Percentiles rank a stretch among this genome's conserved stretches.
These are phyloP conservation scores for Tinea pellionella DNA, from an alignment of 2,888 invertebrate genomes.

Conservation along the genomic window DNA sequence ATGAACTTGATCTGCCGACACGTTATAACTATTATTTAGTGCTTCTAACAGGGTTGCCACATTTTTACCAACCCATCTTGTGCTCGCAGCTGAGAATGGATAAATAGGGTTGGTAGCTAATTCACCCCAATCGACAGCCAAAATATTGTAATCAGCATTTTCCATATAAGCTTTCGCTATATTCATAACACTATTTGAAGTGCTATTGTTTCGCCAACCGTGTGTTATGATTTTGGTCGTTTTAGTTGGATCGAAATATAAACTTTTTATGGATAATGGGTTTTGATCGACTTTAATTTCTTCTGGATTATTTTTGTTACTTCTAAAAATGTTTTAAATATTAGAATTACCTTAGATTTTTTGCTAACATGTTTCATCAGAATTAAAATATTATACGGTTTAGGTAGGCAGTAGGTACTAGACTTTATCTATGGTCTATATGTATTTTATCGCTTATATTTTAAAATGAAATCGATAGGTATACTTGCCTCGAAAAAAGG, in stretches of 20 bases:
- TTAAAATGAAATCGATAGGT: not conserved
- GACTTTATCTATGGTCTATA: no score
- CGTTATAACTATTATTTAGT: constrained; percentile 22
- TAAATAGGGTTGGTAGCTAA: constrained; percentile 46
- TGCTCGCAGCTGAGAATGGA: constrained; percentile 49
- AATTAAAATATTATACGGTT: no score
- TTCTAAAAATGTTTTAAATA: constrained; percentile 26
- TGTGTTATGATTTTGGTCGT: constrained; percentile 63
- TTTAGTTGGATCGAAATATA: constrained; percentile 46
- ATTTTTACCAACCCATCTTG: constrained; percentile 50
- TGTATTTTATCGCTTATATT: no score
- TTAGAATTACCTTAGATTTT: not conserved
- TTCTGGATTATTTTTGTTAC: constrained; percentile 36
- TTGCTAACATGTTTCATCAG: no score
- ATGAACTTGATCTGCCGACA: constrained; percentile 35
- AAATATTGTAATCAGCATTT: constrained; percentile 56
- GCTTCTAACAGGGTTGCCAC: constrained; percentile 37
- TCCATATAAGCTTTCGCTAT: constrained; percentile 53
- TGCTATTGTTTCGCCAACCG: constrained; percentile 59
- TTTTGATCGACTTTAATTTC: constrained; percentile 29
- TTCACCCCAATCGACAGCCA: constrained; percentile 59
- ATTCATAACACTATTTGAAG: constrained; percentile 39
- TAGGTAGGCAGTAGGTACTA: no score
- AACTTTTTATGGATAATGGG: constrained; percentile 29
- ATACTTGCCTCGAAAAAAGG: constrained; percentile 49